A percentile compares a stretch with the other conserved stretches of the same genome.
phyloP scores from a whole-genome alignment of 2,113 vertebrate species.

The Octodon degus region DNA sequence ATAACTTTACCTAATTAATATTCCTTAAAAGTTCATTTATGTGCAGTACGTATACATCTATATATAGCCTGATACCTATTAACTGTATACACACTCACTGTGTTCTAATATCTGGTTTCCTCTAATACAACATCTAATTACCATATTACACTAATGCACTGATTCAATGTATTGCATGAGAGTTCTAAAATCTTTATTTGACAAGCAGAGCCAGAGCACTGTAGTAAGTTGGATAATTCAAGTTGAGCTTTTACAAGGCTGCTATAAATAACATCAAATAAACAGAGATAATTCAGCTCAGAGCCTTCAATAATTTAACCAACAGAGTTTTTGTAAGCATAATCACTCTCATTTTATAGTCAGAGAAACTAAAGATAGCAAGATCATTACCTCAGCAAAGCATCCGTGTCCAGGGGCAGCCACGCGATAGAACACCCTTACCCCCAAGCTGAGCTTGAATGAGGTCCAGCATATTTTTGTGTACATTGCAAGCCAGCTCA shows the following conservation, averaged over 20 bases:
- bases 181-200: not conserved
- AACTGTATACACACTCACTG: not conserved
- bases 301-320: conserved; percentile 56
- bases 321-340: conserved; percentile 61
- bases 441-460: conserved; percentile 51
- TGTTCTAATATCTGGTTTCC: not conserved
- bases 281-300: conserved; percentile 64
- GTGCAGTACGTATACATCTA: not conserved
- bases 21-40: not conserved
- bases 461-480: conserved; percentile 62
- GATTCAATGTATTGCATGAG: not conserved
- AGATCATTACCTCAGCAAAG: conserved; percentile 69
- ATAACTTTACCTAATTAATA: conserved; percentile 21
- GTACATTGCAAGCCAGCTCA: conserved; percentile 22
- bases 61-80: not conserved
- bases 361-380: conserved; percentile 41
- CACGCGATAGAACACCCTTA: not conserved
- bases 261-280: conserved; percentile 58
- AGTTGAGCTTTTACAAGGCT: conserved; percentile 7
- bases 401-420: conserved; percentile 14
- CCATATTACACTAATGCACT: not conserved
- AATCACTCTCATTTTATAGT: conserved; percentile 63
- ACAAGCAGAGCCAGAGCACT: not conserved
- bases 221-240: not conserved
- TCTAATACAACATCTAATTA: conserved; percentile 23